A percentile compares a stretch with the other conserved stretches of the same genome.
Conservation (phyloP, 2,888 invertebrate genomes). For the Tachina fera region DNA sequence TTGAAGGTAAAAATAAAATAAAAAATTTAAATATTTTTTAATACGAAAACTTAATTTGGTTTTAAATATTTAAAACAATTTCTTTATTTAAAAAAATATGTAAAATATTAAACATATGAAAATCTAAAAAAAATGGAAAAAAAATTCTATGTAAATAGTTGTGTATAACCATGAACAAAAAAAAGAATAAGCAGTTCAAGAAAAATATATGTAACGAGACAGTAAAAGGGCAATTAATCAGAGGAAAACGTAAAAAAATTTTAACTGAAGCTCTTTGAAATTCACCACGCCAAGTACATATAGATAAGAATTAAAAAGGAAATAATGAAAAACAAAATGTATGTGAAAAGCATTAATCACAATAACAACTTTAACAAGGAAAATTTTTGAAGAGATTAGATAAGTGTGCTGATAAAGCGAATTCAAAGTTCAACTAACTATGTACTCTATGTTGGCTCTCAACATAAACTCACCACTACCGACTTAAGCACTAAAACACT, state of each 20-base stretch:
- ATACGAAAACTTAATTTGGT: neutral
- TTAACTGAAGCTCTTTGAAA: constrained; percentile 38
- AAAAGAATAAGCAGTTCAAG: constrained; percentile 64
- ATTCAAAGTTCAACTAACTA: constrained; percentile 54
- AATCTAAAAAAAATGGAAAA: constrained; percentile 8
- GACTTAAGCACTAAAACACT: constrained; percentile 26
- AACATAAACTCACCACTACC: constrained; percentile 60
- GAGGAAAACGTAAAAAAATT: constrained; percentile 67
- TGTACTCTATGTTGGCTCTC: constrained; percentile 25
- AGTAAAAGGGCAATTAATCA: constrained; percentile 70
- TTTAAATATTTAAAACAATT: too few species aligned
- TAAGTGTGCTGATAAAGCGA: neutral
- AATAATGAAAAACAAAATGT: neutral
- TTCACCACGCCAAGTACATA: constrained; percentile 34
- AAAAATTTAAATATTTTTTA: neutral
- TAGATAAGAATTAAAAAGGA: constrained; percentile 8
- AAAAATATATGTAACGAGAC: constrained; percentile 66
- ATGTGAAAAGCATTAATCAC: neutral
- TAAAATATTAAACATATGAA: constrained; percentile 37
- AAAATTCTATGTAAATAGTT: constrained; percentile 62
- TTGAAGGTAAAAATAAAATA: neutral
- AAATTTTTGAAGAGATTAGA: constrained; percentile 20
- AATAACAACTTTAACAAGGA: constrained; percentile 1
- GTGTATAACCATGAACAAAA: constrained; percentile 71
- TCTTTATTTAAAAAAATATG: neutral